phyloP scores from a whole-genome alignment of 2,797 vertebrate species.

The Lophius americanus region DNA sequence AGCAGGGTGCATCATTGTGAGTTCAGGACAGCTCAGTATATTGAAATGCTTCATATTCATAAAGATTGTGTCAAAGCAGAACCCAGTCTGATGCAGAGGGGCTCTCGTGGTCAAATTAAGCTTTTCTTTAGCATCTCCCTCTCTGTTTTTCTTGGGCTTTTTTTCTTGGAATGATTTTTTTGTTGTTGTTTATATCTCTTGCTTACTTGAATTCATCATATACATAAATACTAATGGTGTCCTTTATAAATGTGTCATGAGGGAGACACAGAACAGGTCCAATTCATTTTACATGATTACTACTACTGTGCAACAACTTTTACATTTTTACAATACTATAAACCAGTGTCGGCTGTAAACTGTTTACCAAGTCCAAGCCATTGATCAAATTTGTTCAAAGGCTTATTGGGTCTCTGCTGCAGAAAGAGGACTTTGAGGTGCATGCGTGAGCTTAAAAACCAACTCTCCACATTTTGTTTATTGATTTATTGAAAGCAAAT shows the following conservation, averaged over 20 bases:
- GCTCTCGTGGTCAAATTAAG: too few relatives aligned
- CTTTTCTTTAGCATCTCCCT: too few relatives aligned
- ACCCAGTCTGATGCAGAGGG: neutral
- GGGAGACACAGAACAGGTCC: neutral
- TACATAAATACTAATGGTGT: neutral
- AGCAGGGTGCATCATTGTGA: conserved; percentile 8
- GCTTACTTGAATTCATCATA: neutral
- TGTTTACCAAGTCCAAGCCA: conserved; percentile 22
- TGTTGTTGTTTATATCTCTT: neutral
- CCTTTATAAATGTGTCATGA: neutral
- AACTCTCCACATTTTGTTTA: too few relatives aligned
- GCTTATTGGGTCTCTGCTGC: neutral
- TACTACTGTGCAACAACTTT: too few relatives aligned
- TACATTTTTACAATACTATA: too few relatives aligned
- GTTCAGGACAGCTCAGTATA: conserved; percentile 14
- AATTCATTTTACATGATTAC: neutral
- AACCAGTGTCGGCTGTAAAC: neutral
- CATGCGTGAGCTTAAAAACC: neutral
- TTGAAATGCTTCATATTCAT: too few relatives aligned
- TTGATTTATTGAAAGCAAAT: too few relatives aligned
- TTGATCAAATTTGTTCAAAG: neutral
- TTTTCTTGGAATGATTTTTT: neutral
- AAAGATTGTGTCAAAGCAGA: neutral
- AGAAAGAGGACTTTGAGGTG: neutral
- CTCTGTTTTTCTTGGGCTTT: too few relatives aligned